phyloP scores from a whole-genome alignment of 2,888 invertebrate species.

The Bibio marci region DNA sequence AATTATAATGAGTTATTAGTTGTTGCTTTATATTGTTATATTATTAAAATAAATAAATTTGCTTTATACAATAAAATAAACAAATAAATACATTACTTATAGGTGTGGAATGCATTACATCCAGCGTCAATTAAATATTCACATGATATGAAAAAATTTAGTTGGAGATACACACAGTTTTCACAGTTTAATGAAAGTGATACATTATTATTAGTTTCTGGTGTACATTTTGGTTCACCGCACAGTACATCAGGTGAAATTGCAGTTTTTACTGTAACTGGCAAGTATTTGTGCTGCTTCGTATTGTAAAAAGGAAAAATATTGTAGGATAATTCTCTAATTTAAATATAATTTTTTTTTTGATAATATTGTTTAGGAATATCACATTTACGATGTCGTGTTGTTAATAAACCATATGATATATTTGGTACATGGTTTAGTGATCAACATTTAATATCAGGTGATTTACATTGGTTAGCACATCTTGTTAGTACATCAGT shows the following conservation, averaged over 20 bases:
- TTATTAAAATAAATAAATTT: too few species aligned
- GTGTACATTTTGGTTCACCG: slow-evolving; percentile 58
- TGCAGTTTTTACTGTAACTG: slow-evolving; percentile 60
- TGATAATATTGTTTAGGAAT: slow-evolving; percentile 31
- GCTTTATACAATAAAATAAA: too few species aligned
- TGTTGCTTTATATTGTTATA: too few species aligned
- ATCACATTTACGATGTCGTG: slow-evolving; percentile 52
- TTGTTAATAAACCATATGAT: slow-evolving; percentile 71
- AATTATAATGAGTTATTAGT: too few species aligned
- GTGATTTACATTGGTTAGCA: slow-evolving; percentile 64
- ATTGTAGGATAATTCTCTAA: not conserved
- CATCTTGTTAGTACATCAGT: slow-evolving; percentile 56
- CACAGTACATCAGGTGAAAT: slow-evolving; percentile 73
- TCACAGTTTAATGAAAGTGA: slow-evolving; percentile 72
- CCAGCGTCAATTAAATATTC: slow-evolving; percentile 51
- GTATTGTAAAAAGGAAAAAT: not conserved
- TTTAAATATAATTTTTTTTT: not conserved
- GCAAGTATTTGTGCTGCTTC: slow-evolving; percentile 25
- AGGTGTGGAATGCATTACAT: slow-evolving; percentile 63
- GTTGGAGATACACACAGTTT: slow-evolving; percentile 77
- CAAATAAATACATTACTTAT: too few species aligned
- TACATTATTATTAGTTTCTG: slow-evolving; percentile 63
- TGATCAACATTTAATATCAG: slow-evolving; percentile 61
- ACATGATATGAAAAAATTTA: slow-evolving; percentile 60
- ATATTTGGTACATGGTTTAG: slow-evolving; percentile 84